A percentile compares a stretch with the other conserved stretches of the same genome.
Evolutionary conservation across 1,140 invertebrate genomes (phyloP).

Genomic region (Metaphire vulgaris): DNA sequence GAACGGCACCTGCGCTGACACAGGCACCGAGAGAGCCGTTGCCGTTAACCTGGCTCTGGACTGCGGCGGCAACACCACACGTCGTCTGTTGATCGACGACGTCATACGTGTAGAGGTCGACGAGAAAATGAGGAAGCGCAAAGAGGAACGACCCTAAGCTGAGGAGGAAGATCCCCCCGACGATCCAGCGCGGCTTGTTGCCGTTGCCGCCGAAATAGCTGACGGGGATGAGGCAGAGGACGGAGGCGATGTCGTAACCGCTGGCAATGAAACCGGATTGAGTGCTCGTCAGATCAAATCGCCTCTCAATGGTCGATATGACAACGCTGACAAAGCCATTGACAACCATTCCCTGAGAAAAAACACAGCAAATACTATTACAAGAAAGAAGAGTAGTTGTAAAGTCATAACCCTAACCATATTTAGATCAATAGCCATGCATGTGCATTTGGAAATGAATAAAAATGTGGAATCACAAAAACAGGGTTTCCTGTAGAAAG

Average conservation of each 20-base stretch:
- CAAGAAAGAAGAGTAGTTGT: too few species aligned
- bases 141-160: constrained; percentile 73
- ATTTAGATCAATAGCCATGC: too few species aligned
- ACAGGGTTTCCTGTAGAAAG: too few species aligned
- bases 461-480: too few species aligned
- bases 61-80: constrained; percentile 28
- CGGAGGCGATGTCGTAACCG: constrained; percentile 75
- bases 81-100: not conserved
- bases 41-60: too few species aligned
- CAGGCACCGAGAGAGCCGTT: too few species aligned
- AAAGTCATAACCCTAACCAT: too few species aligned
- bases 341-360: constrained; percentile 68
- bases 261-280: constrained; percentile 73
- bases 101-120: constrained; percentile 34
- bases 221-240: constrained; percentile 72
- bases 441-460: too few species aligned
- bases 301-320: constrained; percentile 79
- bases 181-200: constrained; percentile 72
- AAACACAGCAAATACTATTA: too few species aligned
- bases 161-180: constrained; percentile 66
- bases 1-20: not conserved
- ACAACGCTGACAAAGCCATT: constrained; percentile 81
- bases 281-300: constrained; percentile 68
- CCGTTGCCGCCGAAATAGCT: constrained; percentile 76
- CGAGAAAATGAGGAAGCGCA: constrained; percentile 84